Evolutionary conservation across 2,888 invertebrate species (phyloP).

Genomic region (Leucophenga montana): DNA sequence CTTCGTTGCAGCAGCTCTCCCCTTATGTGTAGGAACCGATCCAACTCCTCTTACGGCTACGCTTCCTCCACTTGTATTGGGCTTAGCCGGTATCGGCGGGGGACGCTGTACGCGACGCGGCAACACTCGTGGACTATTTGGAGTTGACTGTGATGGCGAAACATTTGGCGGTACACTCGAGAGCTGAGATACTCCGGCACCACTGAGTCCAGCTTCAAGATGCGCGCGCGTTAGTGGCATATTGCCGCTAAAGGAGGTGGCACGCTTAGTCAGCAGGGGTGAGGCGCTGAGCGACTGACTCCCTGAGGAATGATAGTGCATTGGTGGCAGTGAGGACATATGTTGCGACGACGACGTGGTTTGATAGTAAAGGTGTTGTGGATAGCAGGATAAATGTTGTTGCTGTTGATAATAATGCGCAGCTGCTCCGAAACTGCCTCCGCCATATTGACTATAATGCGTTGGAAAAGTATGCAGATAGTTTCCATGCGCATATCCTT

Average conservation of each 20-base stretch:
- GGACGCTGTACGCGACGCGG: conserved; percentile 76
- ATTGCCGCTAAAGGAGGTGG: conserved; percentile 70
- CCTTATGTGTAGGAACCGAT: background rate
- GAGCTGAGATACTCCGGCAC: conserved; percentile 16
- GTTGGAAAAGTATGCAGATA: conserved; percentile 70
- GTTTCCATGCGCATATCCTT: conserved; percentile 33
- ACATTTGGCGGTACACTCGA: conserved; percentile 19
- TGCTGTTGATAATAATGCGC: conserved; percentile 49
- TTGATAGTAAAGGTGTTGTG: conserved; percentile 44
- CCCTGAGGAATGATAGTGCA: conserved; percentile 44
- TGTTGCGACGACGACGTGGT: conserved; percentile 29
- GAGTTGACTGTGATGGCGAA: conserved; percentile 76
- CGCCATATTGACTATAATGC: conserved; percentile 54
- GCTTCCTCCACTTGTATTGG: conserved; percentile 54
- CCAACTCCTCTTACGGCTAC: conserved; percentile 27
- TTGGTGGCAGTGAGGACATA: conserved; percentile 44
- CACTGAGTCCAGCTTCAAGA: conserved; percentile 44
- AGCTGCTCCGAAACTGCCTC: conserved; percentile 36
- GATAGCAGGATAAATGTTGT: conserved; percentile 40
- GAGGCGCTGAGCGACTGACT: conserved; percentile 68
- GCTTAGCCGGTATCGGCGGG: conserved; percentile 70
- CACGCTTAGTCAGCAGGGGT: conserved; percentile 69
- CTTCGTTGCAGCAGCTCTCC: background rate
- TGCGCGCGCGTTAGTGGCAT: conserved; percentile 62
- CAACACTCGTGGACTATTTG: conserved; percentile 82